These are phyloP conservation scores for Lophotis ruficrista DNA, from an alignment of 2,113 vertebrate genomes.

Conservation along the genomic window DNA sequence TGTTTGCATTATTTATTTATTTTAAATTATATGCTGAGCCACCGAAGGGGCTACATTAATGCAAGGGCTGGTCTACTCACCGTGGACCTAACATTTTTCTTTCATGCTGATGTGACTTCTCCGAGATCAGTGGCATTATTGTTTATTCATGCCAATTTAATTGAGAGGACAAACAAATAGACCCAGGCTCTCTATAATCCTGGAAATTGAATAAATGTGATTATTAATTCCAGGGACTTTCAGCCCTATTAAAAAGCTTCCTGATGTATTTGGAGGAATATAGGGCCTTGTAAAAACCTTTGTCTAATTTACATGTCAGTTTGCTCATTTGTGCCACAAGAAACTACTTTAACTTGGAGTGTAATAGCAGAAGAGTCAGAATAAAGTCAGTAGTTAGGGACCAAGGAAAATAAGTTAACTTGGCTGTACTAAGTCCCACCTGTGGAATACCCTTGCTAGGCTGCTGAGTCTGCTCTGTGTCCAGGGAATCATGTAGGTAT, in stretches of 20 bases:
- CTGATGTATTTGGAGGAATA: neutral
- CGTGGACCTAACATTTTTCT: neutral
- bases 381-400: neutral
- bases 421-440: neutral
- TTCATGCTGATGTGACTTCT: neutral
- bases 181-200: neutral
- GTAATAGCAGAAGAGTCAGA: neutral
- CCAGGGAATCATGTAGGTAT: neutral
- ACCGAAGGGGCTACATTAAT: neutral
- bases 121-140: neutral
- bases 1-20: constrained; percentile 16
- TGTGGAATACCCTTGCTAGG: neutral
- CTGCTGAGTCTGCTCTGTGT: neutral
- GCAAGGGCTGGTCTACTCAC: neutral
- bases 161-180: neutral
- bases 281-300: neutral
- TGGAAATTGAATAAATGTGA: neutral
- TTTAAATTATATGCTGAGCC: constrained; percentile 1
- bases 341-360: neutral
- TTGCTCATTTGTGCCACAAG: neutral
- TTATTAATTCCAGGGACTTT: neutral
- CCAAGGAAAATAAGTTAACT: neutral
- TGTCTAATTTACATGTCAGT: neutral
- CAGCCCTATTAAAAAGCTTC: neutral
- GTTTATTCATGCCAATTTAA: constrained; percentile 1